Base-by-base conservation (phyloP, 1,140 invertebrate species). In the Lethrus apterus region DNA sequence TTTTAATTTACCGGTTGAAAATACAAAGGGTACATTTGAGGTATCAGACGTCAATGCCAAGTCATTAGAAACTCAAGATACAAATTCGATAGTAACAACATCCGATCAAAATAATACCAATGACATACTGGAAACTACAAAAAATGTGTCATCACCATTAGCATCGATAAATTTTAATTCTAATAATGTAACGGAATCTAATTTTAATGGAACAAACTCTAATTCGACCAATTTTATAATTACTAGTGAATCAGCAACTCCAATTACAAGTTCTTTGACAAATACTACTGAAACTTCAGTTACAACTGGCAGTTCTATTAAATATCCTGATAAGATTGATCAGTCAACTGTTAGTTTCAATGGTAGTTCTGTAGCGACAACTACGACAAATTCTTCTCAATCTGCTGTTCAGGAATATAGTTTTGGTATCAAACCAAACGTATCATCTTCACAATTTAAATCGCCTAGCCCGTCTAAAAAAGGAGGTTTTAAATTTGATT, bases 1-100 rank as follows among this genome's bases (percentile, higher is more conserved):
- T 14, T 62, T 62, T 43, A 49, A 51, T 42, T 14, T 56, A 23
- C 42, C 54, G 14, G 9, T 21, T n/a, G 42, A 44, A 33, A 20
- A 26, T 26, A n/a, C 5, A 26, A 26, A 26, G 23, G 31, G 5
- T 33, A n/a, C 5, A n/a, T 5, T 8, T 8, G 31, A 33, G 5
- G 5, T 13, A 33, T 8, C 5, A 13, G 13, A 9, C 5, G 5
- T 5, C 13, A 33, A 33, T n/a, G 5, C 31, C 5, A 9, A 33
- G 5, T 14, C 9, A 33, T n/a, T 33, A 33, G 5, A 9, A 33
- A 4, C 14, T 33, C 4, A 9, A 33, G 31, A 7, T 26, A 26
- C 23, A 26, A 26, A 5, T 7, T n/a, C 5, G n/a, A 26, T 26
- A 7, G n/a, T n/a, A 26, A 26, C 23, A 7, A n/a, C 23, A 26